Base-by-base conservation (phyloP, 2,113 vertebrate genomes). In the Gorilla gorilla region DNA sequence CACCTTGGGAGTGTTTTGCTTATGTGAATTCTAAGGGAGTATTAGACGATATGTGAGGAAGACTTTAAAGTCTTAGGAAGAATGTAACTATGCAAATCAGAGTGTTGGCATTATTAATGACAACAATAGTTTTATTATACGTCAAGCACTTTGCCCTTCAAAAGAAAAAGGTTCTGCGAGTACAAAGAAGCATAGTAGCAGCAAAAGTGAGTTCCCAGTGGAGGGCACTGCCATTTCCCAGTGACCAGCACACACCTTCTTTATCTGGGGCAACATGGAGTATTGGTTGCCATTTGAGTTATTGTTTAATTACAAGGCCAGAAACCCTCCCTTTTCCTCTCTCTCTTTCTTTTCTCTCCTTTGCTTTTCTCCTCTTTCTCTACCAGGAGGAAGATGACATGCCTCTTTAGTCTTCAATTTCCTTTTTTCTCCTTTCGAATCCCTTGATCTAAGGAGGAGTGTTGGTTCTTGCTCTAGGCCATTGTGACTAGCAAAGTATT, bases 61-160 rank as follows among this genome's bases (percentile, higher is more conserved):
- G 72, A 35, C 61, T 94, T 92, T 97, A 83, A 87, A 66, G 35
- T 50, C 95, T 64, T 88, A 68, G 61, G 43, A 70, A 50, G 70
- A 83, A 18, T 35, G 43, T n/a, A 84, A 4, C 32, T 96, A 10
- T 85, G 93, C 18, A 61, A 72, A 96, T 76, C 38, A 13, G 76
- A 79, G 30, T 30, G 1, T 35, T 75, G 61, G n/a, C 48, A 17
- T 94, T 89, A 38, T 93, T 80, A 91, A 35, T 88, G 55, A 64
- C 25, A 70, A 80, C 59, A 38, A 48, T 87, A 52, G 6, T 79
- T 92, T 92, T 90, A 93, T 73, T 86, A 66, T 73, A 25, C 83
- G 76, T 27, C 55, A 78, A 20, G 14, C 43, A 20, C 81, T 76
- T 52, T 94, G 93, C 43, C 66, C 81, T 89, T 88, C 57, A 30